These are phyloP conservation scores for Scophthalmus maximus DNA, from an alignment of 2,113 vertebrate genomes.

Conservation along the genomic window DNA sequence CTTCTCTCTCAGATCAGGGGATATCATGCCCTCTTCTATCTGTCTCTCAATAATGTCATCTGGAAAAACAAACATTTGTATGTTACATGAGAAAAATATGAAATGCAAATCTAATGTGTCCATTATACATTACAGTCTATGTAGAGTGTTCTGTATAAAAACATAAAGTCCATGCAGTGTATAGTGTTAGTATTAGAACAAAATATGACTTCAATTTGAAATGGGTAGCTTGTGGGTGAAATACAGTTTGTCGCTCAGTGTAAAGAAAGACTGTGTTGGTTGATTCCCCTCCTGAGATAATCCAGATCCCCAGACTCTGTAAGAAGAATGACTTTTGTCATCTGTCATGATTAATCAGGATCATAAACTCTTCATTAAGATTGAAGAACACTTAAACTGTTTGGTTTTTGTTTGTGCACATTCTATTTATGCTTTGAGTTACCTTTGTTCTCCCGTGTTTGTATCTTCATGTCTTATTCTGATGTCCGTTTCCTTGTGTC, in stretches of 20 bases:
- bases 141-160: background rate
- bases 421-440: no score
- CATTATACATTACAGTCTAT: background rate
- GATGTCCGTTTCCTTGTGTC: no score
- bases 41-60: conserved; percentile 94
- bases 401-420: background rate
- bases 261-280: background rate
- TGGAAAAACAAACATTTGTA: conserved; percentile 56
- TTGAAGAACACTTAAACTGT: no score
- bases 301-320: background rate
- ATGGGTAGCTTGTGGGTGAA: background rate
- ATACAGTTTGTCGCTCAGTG: background rate
- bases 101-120: background rate
- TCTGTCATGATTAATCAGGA: no score
- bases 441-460: no score
- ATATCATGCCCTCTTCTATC: conserved; percentile 89
- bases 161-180: background rate
- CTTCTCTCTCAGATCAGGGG: conserved; percentile 90
- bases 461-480: no score
- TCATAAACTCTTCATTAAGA: no score
- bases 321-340: no score
- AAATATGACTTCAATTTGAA: background rate
- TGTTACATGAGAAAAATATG: background rate
- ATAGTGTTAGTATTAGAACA: background rate
- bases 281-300: background rate